phyloP scores from a whole-genome alignment of 23 tunicate species.

The Oikopleura albicans region DNA sequence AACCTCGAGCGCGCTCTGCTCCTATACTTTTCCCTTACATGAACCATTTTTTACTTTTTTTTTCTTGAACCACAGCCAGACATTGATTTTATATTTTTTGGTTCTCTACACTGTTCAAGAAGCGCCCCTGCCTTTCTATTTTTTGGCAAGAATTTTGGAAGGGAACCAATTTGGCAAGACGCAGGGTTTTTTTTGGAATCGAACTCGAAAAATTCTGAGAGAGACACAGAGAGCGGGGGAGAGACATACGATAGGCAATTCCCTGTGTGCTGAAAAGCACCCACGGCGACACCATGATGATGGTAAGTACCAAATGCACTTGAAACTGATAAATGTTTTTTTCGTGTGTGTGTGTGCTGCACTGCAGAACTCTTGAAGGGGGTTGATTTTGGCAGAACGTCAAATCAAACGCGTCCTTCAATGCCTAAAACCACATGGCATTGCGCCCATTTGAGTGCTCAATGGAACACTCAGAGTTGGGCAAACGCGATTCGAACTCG shows the following conservation, averaged over 20 bases:
- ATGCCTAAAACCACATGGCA: not conserved
- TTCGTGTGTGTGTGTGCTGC: too few species aligned
- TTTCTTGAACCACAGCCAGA: not conserved
- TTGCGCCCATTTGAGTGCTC: not conserved
- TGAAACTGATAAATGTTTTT: not conserved
- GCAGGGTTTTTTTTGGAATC: not conserved
- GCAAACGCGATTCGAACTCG: too few species aligned
- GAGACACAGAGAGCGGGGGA: too few species aligned
- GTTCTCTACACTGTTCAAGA: not conserved
- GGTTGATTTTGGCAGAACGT: too few species aligned
- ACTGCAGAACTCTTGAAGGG: too few species aligned
- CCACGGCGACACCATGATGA: not conserved
- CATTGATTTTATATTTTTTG: not conserved
- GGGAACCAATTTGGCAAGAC: slow-evolving; percentile 1
- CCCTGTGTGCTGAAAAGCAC: not conserved
- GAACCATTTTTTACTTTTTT: not conserved
- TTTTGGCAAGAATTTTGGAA: not conserved
- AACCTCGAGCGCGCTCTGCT: too few species aligned
- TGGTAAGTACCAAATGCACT: not conserved
- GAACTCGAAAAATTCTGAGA: not conserved
- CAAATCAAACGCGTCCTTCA: too few species aligned
- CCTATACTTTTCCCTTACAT: too few species aligned
- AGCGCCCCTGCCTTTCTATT: not conserved
- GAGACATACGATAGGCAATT: too few species aligned
- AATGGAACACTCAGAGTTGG: too few species aligned